phyloP scores from a whole-genome alignment of 2,113 vertebrate genomes.

The Notothenia rossii region DNA sequence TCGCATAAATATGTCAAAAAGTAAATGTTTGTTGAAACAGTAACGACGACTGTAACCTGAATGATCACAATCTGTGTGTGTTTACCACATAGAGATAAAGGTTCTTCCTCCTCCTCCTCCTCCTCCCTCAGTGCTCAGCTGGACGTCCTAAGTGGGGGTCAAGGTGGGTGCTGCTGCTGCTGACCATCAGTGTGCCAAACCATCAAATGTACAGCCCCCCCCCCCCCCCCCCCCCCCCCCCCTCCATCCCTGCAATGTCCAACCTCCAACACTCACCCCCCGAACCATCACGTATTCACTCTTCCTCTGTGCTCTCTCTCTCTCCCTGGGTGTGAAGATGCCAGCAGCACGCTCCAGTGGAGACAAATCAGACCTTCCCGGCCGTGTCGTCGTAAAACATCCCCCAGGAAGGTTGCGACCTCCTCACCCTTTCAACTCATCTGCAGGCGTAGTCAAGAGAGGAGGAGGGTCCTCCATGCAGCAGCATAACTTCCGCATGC shows the following conservation, averaged over 20 bases:
- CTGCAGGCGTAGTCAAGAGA: conserved; percentile 59
- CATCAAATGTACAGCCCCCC: conserved; percentile 77
- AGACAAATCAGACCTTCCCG: conserved; percentile 80
- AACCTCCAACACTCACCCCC: conserved; percentile 34
- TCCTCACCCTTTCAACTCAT: conserved; percentile 84
- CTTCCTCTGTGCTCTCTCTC: conserved; percentile 27
- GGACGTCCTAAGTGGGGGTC: conserved; percentile 70
- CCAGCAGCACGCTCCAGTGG: conserved; percentile 79
- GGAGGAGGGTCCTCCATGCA: conserved; percentile 57
- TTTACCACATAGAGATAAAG: not conserved
- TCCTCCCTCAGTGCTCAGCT: conserved; percentile 67
- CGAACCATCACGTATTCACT: conserved; percentile 9
- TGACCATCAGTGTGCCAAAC: conserved; percentile 74
- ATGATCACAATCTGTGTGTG: not conserved
- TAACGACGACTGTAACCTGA: not conserved
- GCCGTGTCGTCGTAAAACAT: conserved; percentile 82
- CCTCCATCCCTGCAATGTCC: conserved; percentile 25
- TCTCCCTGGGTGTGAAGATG: conserved; percentile 72
- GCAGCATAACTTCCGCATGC: conserved; percentile 65
- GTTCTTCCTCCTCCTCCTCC: not conserved
- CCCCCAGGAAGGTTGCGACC: conserved; percentile 81
- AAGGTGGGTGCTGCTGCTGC: conserved; percentile 75
- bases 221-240: conserved; percentile 56
- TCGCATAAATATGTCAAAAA: not conserved
- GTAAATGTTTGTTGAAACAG: not conserved